phyloP scores from a whole-genome alignment of 2,888 invertebrate species.

The Parochlus steinenii region DNA sequence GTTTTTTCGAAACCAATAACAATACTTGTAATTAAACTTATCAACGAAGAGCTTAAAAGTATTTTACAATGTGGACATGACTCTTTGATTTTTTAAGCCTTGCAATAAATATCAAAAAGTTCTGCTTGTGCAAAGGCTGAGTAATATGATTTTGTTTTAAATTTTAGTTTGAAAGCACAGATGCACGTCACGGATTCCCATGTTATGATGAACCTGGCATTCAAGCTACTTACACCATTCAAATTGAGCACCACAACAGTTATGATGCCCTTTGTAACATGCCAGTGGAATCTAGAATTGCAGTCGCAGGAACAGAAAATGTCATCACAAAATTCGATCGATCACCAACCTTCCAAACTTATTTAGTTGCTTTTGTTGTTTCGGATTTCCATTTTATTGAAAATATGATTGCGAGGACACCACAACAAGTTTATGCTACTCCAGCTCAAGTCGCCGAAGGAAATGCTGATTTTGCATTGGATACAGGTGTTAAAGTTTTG shows the following conservation, averaged over 20 bases:
- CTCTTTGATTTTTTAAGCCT: no score
- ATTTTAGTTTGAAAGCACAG: slow-evolving; percentile 50
- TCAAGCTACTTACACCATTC: slow-evolving; percentile 5
- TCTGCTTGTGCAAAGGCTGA: no score
- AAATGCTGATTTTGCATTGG: slow-evolving; percentile 47
- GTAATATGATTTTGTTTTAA: no score
- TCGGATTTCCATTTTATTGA: slow-evolving; percentile 35
- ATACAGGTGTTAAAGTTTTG: slow-evolving; percentile 54
- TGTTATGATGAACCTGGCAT: slow-evolving; percentile 31
- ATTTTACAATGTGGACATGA: no score
- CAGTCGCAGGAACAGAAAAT: slow-evolving; percentile 14
- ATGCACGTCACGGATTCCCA: slow-evolving; percentile 61
- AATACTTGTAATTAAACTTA: no score
- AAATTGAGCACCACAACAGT: neutral
- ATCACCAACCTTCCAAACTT: slow-evolving; percentile 54
- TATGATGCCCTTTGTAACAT: slow-evolving; percentile 9
- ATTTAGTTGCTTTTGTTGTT: slow-evolving; percentile 65
- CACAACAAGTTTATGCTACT: slow-evolving; percentile 24
- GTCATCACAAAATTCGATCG: slow-evolving; percentile 25
- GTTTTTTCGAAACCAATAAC: no score
- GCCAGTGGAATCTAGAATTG: slow-evolving; percentile 13
- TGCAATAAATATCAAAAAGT: no score
- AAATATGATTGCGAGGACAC: slow-evolving; percentile 9
- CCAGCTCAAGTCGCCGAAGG: slow-evolving; percentile 18
- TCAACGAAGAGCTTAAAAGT: no score